Conservation (phyloP, 2,113 vertebrate genomes). For the Channa argus region DNA sequence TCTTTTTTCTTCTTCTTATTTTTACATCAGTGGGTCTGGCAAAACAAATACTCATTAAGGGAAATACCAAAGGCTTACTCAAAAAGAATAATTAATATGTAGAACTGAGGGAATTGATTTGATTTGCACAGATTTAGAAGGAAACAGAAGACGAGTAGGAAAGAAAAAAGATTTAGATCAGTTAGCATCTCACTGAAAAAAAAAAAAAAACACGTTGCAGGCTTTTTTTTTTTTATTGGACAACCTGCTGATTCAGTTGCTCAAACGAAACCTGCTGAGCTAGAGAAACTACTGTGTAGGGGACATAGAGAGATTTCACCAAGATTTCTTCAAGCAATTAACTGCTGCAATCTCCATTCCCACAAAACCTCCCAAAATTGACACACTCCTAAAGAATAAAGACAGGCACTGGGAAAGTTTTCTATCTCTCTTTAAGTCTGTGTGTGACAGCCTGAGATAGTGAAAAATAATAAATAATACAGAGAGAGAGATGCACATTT, state of each 20-base stretch:
- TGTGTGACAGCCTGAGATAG: neutral
- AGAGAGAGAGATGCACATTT: slow-evolving; percentile 12
- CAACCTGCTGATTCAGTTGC: slow-evolving; percentile 35
- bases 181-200: neutral
- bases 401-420: slow-evolving; percentile 8
- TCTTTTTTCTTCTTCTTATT: too few species aligned
- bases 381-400: neutral
- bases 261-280: slow-evolving; percentile 36
- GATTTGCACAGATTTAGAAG: neutral
- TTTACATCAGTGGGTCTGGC: too few species aligned
- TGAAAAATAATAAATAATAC: slow-evolving; percentile 40
- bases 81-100: slow-evolving; percentile 2
- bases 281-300: neutral
- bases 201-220: neutral
- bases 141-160: neutral
- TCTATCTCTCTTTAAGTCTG: neutral
- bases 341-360: slow-evolving; percentile 1
- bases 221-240: slow-evolving; percentile 19
- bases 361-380: slow-evolving; percentile 13
- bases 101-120: neutral
- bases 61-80: neutral
- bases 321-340: slow-evolving; percentile 39
- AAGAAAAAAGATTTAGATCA: slow-evolving; percentile 2
- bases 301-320: slow-evolving; percentile 16
- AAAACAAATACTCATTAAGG: neutral